Conservation (phyloP, 2,113 vertebrate species). For the Myotis davidii region DNA sequence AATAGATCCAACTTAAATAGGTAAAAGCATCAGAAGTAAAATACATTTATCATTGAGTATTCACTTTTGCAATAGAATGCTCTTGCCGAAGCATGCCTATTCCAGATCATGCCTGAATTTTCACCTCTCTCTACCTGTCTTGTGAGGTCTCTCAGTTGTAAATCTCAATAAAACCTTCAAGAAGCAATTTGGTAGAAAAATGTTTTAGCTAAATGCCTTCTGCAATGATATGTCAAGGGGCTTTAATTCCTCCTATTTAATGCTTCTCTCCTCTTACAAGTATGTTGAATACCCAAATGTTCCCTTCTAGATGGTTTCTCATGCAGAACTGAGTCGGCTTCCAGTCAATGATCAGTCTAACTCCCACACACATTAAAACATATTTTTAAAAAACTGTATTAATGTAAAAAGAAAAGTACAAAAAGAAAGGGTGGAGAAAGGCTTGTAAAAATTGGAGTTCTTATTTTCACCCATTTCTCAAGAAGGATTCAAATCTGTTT, state of each 20-base stretch:
- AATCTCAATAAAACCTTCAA: slow-evolving; percentile 55
- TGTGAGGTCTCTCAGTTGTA: slow-evolving; percentile 11
- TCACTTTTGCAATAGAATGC: neutral
- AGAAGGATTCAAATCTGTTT: neutral
- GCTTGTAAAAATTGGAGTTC: neutral
- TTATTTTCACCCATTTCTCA: neutral
- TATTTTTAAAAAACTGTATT: slow-evolving; percentile 4
- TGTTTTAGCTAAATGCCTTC: slow-evolving; percentile 34
- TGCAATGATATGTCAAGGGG: slow-evolving; percentile 26
- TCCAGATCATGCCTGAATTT: slow-evolving; percentile 24
- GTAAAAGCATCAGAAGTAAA: slow-evolving; percentile 6
- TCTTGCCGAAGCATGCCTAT: neutral
- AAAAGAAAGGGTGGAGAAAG: neutral
- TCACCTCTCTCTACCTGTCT: neutral
- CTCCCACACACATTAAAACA: slow-evolving; percentile 1
- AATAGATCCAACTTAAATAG: neutral
- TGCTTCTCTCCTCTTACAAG: slow-evolving; percentile 46
- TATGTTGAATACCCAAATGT: slow-evolving; percentile 10
- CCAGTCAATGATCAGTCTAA: slow-evolving; percentile 59
- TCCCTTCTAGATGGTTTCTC: slow-evolving; percentile 47
- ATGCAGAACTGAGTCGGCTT: slow-evolving; percentile 56
- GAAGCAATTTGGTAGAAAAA: slow-evolving; percentile 65
- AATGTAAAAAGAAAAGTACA: neutral
- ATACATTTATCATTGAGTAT: neutral
- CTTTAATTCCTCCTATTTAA: slow-evolving; percentile 52